phyloP scores from a whole-genome alignment of 2,888 invertebrate species.

The Branchellion lobata region DNA sequence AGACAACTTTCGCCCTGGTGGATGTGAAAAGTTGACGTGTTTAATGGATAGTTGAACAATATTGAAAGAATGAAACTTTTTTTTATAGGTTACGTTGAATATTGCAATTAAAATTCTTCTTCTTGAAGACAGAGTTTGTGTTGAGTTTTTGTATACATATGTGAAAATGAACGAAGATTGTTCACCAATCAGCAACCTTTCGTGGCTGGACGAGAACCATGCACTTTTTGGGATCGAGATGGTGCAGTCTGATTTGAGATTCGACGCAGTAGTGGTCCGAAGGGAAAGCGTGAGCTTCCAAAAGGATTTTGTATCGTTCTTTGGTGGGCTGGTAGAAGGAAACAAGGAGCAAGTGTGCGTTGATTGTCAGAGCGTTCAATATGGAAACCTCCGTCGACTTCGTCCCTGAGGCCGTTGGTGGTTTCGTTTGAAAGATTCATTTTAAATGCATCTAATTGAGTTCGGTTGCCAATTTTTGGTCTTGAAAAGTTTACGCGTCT shows the following conservation, averaged over 20 bases:
- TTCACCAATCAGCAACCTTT: conserved; percentile 53
- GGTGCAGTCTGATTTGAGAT: conserved; percentile 65
- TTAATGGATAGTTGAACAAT: too few relatives aligned
- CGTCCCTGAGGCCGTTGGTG: conserved; percentile 49
- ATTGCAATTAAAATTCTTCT: neutral
- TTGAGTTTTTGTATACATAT: too few relatives aligned
- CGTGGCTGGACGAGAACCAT: conserved; percentile 64
- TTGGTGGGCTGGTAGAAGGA: conserved; percentile 67
- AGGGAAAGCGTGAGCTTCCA: conserved; percentile 67
- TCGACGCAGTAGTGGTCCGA: conserved; percentile 67
- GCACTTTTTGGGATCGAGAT: conserved; percentile 63
- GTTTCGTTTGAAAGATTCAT: neutral
- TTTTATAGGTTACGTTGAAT: too few relatives aligned
- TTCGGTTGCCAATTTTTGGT: neutral
- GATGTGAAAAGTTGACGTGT: too few relatives aligned
- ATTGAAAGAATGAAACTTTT: too few relatives aligned
- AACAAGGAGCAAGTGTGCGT: conserved; percentile 66
- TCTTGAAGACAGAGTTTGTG: neutral
- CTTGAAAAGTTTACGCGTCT: too few relatives aligned
- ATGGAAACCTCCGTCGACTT: conserved; percentile 63
- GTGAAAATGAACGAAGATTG: too few relatives aligned
- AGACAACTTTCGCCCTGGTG: conserved; percentile 59
- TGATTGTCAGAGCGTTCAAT: conserved; percentile 67
- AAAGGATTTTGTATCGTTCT: conserved; percentile 65
- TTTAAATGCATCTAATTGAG: neutral